Evolutionary conservation across 2,888 invertebrate species (phyloP), one percentile per base, ranked within the genome.

Genomic region (Ashinkailepas kermadecensis): DNA sequence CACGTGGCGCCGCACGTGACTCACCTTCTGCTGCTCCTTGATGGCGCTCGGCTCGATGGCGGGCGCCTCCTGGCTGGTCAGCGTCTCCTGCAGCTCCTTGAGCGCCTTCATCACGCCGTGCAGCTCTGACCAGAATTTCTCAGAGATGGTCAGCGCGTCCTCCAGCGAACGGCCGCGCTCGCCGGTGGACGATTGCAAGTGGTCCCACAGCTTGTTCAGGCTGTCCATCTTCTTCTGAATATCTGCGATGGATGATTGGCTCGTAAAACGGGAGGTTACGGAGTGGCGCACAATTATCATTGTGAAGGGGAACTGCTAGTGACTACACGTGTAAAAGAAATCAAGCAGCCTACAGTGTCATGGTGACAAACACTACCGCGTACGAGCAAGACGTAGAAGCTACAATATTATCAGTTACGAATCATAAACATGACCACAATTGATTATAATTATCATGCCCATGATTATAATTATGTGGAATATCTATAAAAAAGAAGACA

Each of bases 111-210:
- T 95, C n/a, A 99, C 93, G 6, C 92, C 92, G 86, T 94, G 93
- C 82, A 98, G 89, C 86, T 97, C 96, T 84, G 94, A 92, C 99
- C 99, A 99, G 93, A 99, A 99, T 85, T 92, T 93, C 86, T 96
- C 94, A 0, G 99, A 96, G 39, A 95, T 92, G 81, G 92, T 92
- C 78, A 99, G 89, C 0, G 98, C 94, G 84, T 95, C 93, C 85
- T 96, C 95, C 65, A 99, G 89, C 0, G 94, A 94, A 79, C 90
- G 91, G 21, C 95, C 93, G 64, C 99, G 93, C 84, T 93, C 92
- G 83, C 91, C 91, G 0, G 95, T 95, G 0, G 94, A 93, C 85
- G 92, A 92, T 86, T 96, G 96, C 15, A 99, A 95, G 86, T 97
- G 96, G 87, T 94, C 93, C 96, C 98, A 99, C 85, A 99, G 89